Evolutionary conservation across 2,113 vertebrate genomes (phyloP).

Genomic region (Stigmatopora argus): DNA sequence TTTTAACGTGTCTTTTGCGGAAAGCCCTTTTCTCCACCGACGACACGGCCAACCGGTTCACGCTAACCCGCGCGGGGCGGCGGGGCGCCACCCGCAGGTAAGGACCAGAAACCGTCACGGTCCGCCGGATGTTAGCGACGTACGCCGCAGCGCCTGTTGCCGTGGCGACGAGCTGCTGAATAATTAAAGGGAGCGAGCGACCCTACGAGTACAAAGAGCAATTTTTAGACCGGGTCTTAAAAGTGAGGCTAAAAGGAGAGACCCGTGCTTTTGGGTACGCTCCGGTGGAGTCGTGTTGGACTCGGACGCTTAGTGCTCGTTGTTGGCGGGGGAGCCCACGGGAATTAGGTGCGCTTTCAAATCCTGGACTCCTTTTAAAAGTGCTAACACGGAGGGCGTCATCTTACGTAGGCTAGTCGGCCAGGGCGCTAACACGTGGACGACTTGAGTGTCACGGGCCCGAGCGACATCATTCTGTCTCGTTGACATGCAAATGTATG

Average conservation of each 20-base stretch:
- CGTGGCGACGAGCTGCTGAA: constrained; percentile 64
- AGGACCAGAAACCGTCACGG: neutral
- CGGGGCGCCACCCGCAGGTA: neutral
- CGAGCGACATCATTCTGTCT: constrained; percentile 10
- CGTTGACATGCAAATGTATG: constrained; percentile 43
- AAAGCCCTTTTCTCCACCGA: no score
- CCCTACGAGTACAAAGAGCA: constrained; percentile 49
- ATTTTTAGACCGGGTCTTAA: constrained; percentile 39
- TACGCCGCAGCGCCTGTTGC: constrained; percentile 47
- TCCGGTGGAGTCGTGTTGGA: constrained; percentile 19
- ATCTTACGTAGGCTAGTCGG: no score
- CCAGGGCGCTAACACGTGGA: no score
- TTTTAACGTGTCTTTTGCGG: neutral
- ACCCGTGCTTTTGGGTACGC: neutral
- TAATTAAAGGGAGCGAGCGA: constrained; percentile 56
- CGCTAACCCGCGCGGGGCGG: neutral
- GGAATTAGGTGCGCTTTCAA: constrained; percentile 24
- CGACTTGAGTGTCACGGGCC: neutral
- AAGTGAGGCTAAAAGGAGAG: neutral
- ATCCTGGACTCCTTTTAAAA: no score
- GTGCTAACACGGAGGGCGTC: no score
- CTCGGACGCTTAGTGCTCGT: constrained; percentile 9
- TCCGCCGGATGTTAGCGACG: constrained; percentile 9
- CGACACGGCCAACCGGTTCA: neutral
- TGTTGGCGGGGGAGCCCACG: constrained; percentile 32